Percentiles rank a stretch among this genome's conserved stretches.
These are phyloP conservation scores for Bujurquina vittata DNA, from an alignment of 2,113 vertebrate species.

Conservation along the genomic window DNA sequence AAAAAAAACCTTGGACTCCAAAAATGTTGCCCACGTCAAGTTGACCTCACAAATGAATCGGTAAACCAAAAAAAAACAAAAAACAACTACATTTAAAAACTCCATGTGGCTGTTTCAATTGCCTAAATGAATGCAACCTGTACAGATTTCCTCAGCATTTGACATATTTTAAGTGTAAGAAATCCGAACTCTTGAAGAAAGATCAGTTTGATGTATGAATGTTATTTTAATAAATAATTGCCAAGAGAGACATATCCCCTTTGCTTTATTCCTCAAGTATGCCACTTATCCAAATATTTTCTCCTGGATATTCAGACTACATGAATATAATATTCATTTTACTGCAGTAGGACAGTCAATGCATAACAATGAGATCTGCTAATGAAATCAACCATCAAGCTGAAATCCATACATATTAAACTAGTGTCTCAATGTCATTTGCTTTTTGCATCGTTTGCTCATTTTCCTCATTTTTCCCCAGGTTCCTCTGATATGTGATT, in stretches of 20 bases:
- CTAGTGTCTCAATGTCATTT: conserved; percentile 82
- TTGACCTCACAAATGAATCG: too few species aligned
- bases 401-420: conserved; percentile 94
- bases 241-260: not conserved
- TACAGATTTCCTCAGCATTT: not conserved
- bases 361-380: conserved; percentile 96
- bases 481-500: conserved; percentile 76
- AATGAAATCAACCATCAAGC: conserved; percentile 96
- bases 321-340: conserved; percentile 75
- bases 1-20: not conserved
- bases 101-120: not conserved
- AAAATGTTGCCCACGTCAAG: too few species aligned
- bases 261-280: conserved; percentile 19
- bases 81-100: not conserved
- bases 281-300: conserved; percentile 36
- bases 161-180: not conserved
- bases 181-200: not conserved
- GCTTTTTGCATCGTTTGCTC: conserved; percentile 80
- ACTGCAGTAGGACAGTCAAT: conserved; percentile 92
- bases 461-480: conserved; percentile 67
- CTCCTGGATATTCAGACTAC: conserved; percentile 76
- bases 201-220: not conserved
- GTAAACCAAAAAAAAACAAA: too few species aligned
- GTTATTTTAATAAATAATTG: conserved; percentile 4
- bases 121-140: not conserved